Conservation (phyloP, 2,888 invertebrate species). For the Mythimna vitellina region DNA sequence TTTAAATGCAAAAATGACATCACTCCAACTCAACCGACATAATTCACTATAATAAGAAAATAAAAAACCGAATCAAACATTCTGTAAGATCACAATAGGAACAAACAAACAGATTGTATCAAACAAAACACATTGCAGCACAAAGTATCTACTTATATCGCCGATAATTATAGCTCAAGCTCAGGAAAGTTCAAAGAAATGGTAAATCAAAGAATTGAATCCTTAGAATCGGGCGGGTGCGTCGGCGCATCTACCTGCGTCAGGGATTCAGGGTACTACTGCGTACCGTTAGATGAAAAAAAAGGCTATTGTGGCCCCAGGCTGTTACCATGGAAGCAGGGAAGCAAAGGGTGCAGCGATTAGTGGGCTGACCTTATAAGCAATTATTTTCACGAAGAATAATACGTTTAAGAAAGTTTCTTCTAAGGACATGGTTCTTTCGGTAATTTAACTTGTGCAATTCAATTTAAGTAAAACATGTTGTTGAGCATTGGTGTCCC, state of each 20-base stretch:
- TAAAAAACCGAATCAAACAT: background rate
- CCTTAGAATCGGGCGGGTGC: slow-evolving; percentile 66
- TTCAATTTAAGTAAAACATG: background rate
- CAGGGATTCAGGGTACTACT: slow-evolving; percentile 71
- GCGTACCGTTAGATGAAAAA: slow-evolving; percentile 78
- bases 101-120: slow-evolving; percentile 36
- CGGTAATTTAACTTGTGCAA: slow-evolving; percentile 2
- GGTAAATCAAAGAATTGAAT: slow-evolving; percentile 73
- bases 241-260: slow-evolving; percentile 80
- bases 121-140: slow-evolving; percentile 57
- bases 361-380: slow-evolving; percentile 72
- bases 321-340: slow-evolving; percentile 70
- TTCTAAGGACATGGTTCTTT: slow-evolving; percentile 38
- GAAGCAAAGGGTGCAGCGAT: slow-evolving; percentile 77
- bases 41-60: background rate
- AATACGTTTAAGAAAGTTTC: slow-evolving; percentile 50
- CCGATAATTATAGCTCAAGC: slow-evolving; percentile 54
- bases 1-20: slow-evolving; percentile 26
- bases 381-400: slow-evolving; percentile 54
- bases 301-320: slow-evolving; percentile 65
- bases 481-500: background rate
- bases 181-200: slow-evolving; percentile 72
- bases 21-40: background rate
- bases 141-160: slow-evolving; percentile 51
- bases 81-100: slow-evolving; percentile 25